Percentiles rank a stretch among this genome's conserved stretches.
Conservation (phyloP, 2,797 vertebrate genomes). For the Typhlichthys eigenmanni region DNA sequence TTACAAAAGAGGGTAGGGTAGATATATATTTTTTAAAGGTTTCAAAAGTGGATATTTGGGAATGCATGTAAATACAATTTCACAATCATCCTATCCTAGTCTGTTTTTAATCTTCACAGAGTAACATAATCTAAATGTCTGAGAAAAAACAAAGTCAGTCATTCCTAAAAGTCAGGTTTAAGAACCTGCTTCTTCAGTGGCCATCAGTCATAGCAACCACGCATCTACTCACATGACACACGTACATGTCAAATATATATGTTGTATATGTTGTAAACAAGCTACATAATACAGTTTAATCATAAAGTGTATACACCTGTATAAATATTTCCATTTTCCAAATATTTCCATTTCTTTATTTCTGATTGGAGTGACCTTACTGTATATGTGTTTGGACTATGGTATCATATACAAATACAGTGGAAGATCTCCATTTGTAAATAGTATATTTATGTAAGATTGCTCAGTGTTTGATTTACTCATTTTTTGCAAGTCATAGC, state of each 20-base stretch:
- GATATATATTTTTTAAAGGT: not conserved
- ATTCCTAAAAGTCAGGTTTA: conserved; percentile 1
- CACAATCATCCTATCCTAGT: not conserved
- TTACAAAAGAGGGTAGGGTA: conserved; percentile 3
- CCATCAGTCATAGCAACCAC: not conserved
- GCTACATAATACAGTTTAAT: too few relatives aligned
- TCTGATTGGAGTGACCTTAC: too few relatives aligned
- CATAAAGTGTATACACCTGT: too few relatives aligned
- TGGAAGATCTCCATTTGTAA: too few relatives aligned
- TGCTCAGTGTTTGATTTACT: too few relatives aligned
- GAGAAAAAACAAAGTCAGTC: not conserved
- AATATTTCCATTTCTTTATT: too few relatives aligned
- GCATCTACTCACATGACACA: not conserved
- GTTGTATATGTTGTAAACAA: too few relatives aligned
- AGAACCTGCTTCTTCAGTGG: not conserved
- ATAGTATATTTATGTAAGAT: too few relatives aligned
- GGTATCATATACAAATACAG: too few relatives aligned
- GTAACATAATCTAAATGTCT: not conserved
- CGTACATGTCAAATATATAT: not conserved
- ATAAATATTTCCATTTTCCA: too few relatives aligned
- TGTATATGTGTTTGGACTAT: too few relatives aligned
- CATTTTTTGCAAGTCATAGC: too few relatives aligned
- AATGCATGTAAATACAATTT: conserved; percentile 3
- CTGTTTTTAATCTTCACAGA: not conserved
- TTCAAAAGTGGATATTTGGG: conserved; percentile 1